Percentiles rank a stretch among this genome's conserved stretches.
Evolutionary conservation across 2,113 vertebrate genomes (phyloP).

Genomic region (Empidonax traillii): DNA sequence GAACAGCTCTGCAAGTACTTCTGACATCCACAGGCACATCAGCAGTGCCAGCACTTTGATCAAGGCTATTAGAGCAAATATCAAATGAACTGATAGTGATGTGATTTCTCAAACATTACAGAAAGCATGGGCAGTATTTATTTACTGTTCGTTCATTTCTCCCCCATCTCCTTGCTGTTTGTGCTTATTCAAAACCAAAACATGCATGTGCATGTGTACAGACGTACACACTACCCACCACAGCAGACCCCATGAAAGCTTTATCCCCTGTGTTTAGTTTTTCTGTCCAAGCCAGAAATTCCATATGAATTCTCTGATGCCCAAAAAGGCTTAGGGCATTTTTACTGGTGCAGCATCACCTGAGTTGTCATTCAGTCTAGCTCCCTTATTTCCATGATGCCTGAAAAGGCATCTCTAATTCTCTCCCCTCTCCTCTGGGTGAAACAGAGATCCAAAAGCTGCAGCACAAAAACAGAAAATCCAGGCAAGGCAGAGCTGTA

Average conservation of each 20-base stretch:
- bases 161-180: not conserved
- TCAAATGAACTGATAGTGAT: not conserved
- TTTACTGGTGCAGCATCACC: not conserved
- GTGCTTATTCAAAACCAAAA: not conserved
- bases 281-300: not conserved
- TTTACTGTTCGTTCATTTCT: not conserved
- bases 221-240: not conserved
- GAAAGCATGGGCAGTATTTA: not conserved
- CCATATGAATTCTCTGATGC: not conserved
- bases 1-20: constrained; percentile 56
- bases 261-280: not conserved
- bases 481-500: not conserved
- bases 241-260: not conserved
- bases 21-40: constrained; percentile 62
- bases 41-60: constrained; percentile 52
- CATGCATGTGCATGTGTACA: not conserved
- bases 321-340: not conserved
- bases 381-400: not conserved
- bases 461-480: not conserved
- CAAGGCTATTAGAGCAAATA: constrained; percentile 37
- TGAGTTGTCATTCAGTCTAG: fast-evolving
- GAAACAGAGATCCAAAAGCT: not conserved
- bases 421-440: not conserved
- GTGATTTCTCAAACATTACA: not conserved
- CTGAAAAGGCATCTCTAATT: not conserved